Evolutionary conservation across 2,797 vertebrate genomes (phyloP), one percentile per base, ranked within the genome.

Genomic region (Catostomus latipinnis): DNA sequence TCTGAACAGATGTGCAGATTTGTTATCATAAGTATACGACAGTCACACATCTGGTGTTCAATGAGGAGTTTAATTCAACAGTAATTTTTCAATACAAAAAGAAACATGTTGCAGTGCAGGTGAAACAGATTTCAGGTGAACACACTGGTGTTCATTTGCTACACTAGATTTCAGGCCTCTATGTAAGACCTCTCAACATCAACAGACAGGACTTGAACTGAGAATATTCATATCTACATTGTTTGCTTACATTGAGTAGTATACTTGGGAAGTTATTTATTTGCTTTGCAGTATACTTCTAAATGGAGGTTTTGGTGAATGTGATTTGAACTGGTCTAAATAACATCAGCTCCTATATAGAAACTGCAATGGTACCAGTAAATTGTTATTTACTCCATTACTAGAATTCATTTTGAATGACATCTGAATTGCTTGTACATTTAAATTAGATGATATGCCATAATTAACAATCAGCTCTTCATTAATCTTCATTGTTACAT

Each of bases 71-170:
- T 81, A 74, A 76, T 81, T 74, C 57, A 76, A 71, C 58, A 73
- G 53, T 74, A 14, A n/a, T n/a, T 56, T 81, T 63, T 62, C 22
- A 81, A 71, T 81, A 63, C 57, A 81, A 81, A 75, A 81, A 18
- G 45, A 74, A 74, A 65, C 60, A 76, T 46, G 11, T 76, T 57
- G 61, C 57, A 70, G 49, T 74, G 57, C 49, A 67, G 53, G 50
- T 70, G 49, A 75, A 62, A 48, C 65, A 75, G 14, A 62, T 56
- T 50, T 73, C 18, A 56, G 16, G 14, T 50, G 45, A 58, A 73
- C 53, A 58, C 50, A 49, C 71, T 8, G 4, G n/a, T 60, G 48
- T 61, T 16, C 11, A 58, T 8, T 62, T 18, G 43, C 16, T 45
- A 60, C 46, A 50, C 52, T 65, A 18, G 16, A 61, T 34, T 8